A percentile compares a stretch with the other conserved stretches of the same genome.
Conservation (phyloP, 2,888 invertebrate species). For the Mesorhabditis sp. region DNA sequence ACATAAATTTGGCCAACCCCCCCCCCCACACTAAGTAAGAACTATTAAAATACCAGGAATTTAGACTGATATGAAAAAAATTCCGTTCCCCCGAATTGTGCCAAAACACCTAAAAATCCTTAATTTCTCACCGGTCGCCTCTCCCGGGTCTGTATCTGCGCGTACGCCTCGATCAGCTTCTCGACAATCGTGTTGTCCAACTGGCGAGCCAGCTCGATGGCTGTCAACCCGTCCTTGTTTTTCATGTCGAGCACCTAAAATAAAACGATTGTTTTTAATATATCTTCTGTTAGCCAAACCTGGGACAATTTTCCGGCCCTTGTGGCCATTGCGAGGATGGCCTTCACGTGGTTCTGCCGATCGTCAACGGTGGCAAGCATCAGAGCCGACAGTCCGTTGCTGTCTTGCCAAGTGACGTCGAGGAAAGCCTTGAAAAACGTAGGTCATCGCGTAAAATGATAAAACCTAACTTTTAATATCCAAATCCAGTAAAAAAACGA, state of each 20-base stretch:
- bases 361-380: background rate
- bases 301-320: background rate
- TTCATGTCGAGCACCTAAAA: background rate
- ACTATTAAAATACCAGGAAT: no score
- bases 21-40: no score
- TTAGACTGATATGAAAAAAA: no score
- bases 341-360: conserved; percentile 4
- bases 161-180: background rate
- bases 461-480: background rate
- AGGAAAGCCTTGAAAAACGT: background rate
- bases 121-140: background rate
- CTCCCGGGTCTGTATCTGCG: background rate
- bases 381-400: background rate
- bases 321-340: background rate
- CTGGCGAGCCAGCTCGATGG: background rate
- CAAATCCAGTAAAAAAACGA: background rate
- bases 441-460: background rate
- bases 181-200: background rate
- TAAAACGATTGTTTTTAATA: background rate
- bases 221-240: background rate
- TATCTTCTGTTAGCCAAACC: background rate
- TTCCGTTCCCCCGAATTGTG: no score
- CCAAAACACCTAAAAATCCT: no score
- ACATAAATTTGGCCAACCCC: no score
- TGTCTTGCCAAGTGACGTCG: conserved; percentile 2